These are phyloP conservation scores for Otolemur crassicaudatus DNA, from an alignment of 2,797 vertebrate genomes.

Conservation along the genomic window DNA sequence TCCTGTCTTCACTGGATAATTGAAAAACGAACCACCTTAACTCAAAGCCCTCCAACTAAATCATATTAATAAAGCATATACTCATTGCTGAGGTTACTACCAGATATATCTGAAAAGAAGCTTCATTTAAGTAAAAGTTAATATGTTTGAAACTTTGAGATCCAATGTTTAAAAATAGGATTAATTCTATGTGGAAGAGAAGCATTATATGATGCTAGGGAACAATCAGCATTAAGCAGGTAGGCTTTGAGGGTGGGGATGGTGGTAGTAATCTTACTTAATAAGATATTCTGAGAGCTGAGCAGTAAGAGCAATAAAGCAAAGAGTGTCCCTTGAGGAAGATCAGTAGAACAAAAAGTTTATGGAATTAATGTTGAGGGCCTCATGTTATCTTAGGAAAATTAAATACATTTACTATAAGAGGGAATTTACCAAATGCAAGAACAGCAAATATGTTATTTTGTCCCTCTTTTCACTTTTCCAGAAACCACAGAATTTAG, in stretches of 20 bases:
- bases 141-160: slow-evolving; percentile 39
- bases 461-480: slow-evolving; percentile 48
- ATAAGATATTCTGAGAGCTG: slow-evolving; percentile 3
- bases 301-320: neutral
- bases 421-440: slow-evolving; percentile 3
- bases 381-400: slow-evolving; percentile 30
- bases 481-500: slow-evolving; percentile 45
- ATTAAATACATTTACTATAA: slow-evolving; percentile 13
- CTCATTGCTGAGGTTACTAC: neutral
- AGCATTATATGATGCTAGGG: neutral
- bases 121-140: slow-evolving; percentile 50
- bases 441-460: neutral
- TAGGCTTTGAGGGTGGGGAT: neutral
- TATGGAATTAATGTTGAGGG: slow-evolving; percentile 14
- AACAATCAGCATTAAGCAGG: neutral
- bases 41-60: slow-evolving; percentile 19
- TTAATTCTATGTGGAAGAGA: slow-evolving; percentile 42
- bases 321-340: slow-evolving; percentile 2
- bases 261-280: neutral
- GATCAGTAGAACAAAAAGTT: neutral
- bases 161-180: slow-evolving; percentile 21
- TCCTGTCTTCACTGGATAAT: slow-evolving; percentile 25
- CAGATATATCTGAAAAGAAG: slow-evolving; percentile 21
- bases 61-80: neutral
- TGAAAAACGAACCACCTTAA: slow-evolving; percentile 12